Conservation (phyloP, 2,113 vertebrate species). For the Rattus norvegicus region GRCr8 NC_086026.1:112560501-112561000, state of each 20-base stretch:
- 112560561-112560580: background rate
- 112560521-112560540: constrained; percentile 38
- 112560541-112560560: constrained; percentile 60
- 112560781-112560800: background rate
- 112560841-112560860: background rate
- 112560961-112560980: background rate
- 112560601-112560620: background rate
- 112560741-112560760: background rate
- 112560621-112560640: background rate
- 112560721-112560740: background rate
- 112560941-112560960: background rate
- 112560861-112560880: background rate
- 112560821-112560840: background rate
- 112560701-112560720: background rate
- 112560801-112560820: background rate
- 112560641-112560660: background rate
- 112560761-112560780: background rate
- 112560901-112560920: background rate
- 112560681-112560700: background rate
- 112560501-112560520: constrained; percentile 41
- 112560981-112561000: background rate
- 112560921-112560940: background rate
- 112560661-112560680: background rate
- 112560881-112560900: background rate
- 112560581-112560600: background rate